Evolutionary conservation across 2,888 invertebrate species (phyloP).

Genomic region (Pachycephus smyrnensis): DNA sequence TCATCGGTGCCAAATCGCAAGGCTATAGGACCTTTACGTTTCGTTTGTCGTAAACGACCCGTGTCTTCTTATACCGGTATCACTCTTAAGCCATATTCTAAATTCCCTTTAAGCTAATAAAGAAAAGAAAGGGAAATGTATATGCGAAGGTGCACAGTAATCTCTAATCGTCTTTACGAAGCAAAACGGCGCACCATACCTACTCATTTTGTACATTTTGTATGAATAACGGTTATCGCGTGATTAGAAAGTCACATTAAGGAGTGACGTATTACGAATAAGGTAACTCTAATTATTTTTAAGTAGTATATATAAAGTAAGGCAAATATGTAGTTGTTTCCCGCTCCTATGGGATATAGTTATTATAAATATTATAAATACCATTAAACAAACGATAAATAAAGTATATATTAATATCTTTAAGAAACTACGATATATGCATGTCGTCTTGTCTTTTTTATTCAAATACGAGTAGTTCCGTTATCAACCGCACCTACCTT

Average conservation of each 20-base stretch:
- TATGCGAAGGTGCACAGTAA: background rate
- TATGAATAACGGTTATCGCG: slow-evolving; percentile 2
- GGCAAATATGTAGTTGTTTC: slow-evolving; percentile 1
- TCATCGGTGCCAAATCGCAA: background rate
- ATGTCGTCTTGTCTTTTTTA: background rate
- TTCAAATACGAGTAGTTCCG: background rate
- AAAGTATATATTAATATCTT: slow-evolving; percentile 5
- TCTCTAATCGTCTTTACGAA: background rate
- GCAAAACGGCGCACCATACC: background rate
- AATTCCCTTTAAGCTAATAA: background rate
- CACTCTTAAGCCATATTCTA: slow-evolving; percentile 2
- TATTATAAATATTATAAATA: slow-evolving; percentile 8
- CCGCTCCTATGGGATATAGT: slow-evolving; percentile 2
- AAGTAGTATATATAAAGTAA: background rate
- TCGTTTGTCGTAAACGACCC: background rate
- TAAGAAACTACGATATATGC: slow-evolving; percentile 6
- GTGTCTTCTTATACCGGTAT: background rate
- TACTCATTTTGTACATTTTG: slow-evolving; percentile 8
- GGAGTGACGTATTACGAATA: background rate
- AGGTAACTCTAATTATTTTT: background rate
- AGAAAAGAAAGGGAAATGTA: background rate
- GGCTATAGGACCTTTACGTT: background rate
- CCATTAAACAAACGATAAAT: slow-evolving; percentile 3
- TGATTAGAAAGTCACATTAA: background rate
- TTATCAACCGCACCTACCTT: background rate